Evolutionary conservation across 1,140 invertebrate species (phyloP).

Genomic region (Ceratitis capitata): DNA sequence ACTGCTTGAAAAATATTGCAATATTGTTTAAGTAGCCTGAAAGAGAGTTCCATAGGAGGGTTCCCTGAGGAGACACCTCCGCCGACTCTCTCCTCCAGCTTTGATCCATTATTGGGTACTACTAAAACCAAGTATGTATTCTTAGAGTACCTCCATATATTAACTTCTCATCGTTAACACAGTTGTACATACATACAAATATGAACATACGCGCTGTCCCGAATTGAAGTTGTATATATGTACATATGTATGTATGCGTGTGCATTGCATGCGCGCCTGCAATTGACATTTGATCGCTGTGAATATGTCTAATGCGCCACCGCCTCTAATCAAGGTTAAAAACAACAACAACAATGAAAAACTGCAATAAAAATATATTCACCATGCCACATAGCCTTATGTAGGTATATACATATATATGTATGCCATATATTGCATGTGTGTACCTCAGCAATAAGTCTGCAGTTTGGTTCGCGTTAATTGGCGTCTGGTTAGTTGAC

Average conservation of each 20-base stretch:
- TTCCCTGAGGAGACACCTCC: too few species aligned
- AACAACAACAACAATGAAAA: background rate
- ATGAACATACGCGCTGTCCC: too few species aligned
- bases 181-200: too few species aligned
- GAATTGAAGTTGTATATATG: background rate
- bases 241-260: background rate
- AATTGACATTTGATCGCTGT: background rate
- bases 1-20: too few species aligned
- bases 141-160: too few species aligned
- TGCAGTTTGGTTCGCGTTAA: background rate
- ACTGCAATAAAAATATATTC: background rate
- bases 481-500: background rate
- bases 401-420: too few species aligned
- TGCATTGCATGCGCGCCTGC: background rate
- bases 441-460: background rate
- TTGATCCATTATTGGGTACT: too few species aligned
- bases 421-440: background rate
- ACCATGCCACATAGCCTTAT: background rate
- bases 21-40: too few species aligned
- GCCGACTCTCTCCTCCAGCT: too few species aligned
- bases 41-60: too few species aligned
- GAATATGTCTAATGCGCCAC: background rate
- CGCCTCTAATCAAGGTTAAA: constrained; percentile 24
- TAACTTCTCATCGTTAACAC: too few species aligned
- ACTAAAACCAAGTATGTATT: too few species aligned